Conservation (phyloP, 1,140 invertebrate genomes). For the Drosophila sp. region DNA sequence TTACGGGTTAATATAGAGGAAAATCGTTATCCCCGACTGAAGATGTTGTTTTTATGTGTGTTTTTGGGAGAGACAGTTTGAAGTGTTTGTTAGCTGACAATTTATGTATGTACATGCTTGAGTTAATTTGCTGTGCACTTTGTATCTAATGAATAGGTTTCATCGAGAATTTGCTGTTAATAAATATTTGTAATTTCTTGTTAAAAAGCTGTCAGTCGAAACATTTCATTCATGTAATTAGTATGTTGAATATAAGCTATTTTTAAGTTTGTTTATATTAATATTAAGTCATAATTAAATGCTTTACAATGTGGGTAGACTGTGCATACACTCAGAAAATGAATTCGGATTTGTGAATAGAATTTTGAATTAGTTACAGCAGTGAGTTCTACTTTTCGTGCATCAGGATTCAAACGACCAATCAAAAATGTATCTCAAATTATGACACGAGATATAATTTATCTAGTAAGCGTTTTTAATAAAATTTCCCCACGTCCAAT, state of each 20-base stretch:
- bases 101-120: conserved; percentile 62
- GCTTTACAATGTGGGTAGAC: too few relatives aligned
- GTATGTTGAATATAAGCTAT: too few relatives aligned
- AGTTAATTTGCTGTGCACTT: conserved; percentile 45
- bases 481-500: conserved; percentile 31
- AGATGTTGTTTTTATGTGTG: background rate
- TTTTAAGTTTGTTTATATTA: too few relatives aligned
- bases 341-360: background rate
- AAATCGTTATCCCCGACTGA: conserved; percentile 58
- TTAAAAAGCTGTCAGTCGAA: background rate
- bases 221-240: too few relatives aligned
- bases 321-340: too few relatives aligned
- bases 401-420: background rate
- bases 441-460: conserved; percentile 16
- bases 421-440: conserved; percentile 6
- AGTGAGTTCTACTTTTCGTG: background rate
- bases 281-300: too few relatives aligned
- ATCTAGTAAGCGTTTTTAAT: conserved; percentile 26
- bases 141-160: conserved; percentile 34
- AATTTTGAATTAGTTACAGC: background rate
- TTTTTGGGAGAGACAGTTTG: conserved; percentile 41
- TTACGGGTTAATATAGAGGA: conserved; percentile 72
- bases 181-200: background rate
- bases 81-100: conserved; percentile 49
- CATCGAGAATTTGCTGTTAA: conserved; percentile 44